These are phyloP conservation scores for Phenacoccus solenopsis DNA, from an alignment of 1,140 invertebrate genomes.

Conservation along the genomic window DNA sequence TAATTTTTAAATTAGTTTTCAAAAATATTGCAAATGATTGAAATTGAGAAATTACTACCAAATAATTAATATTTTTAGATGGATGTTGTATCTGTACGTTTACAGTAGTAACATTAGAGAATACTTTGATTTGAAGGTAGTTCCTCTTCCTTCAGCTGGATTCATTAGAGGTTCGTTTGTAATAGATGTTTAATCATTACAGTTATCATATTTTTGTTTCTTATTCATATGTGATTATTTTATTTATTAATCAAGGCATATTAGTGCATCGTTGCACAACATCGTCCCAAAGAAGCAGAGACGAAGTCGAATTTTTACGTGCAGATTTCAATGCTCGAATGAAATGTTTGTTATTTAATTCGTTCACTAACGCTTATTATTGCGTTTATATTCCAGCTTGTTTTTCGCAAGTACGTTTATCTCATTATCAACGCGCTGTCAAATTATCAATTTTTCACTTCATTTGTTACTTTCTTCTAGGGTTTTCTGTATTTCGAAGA, in stretches of 20 bases:
- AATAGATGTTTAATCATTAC: background rate
- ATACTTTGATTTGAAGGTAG: background rate
- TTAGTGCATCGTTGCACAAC: background rate
- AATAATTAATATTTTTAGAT: background rate
- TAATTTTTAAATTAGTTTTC: background rate
- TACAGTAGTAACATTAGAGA: background rate
- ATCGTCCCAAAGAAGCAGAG: constrained; percentile 33
- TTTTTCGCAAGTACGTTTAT: constrained; percentile 57
- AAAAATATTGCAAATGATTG: background rate
- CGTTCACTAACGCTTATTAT: constrained; percentile 80
- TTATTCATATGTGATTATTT: too few relatives aligned
- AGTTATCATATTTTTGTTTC: background rate
- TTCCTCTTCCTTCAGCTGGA: background rate
- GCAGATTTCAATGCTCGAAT: constrained; percentile 77
- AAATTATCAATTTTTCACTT: background rate
- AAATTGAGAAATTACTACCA: background rate
- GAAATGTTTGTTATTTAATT: constrained; percentile 81
- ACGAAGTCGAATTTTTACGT: constrained; percentile 71
- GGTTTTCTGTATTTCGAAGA: constrained; percentile 73
- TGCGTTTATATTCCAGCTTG: constrained; percentile 78
- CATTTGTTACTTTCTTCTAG: constrained; percentile 39
- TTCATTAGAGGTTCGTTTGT: background rate
- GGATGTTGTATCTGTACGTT: background rate
- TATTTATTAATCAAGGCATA: background rate
- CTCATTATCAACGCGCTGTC: too few relatives aligned